A percentile compares a stretch with the other conserved stretches of the same genome.
Evolutionary conservation across 2,888 invertebrate genomes (phyloP).

Genomic region (Margaritifera margaritifera): DNA sequence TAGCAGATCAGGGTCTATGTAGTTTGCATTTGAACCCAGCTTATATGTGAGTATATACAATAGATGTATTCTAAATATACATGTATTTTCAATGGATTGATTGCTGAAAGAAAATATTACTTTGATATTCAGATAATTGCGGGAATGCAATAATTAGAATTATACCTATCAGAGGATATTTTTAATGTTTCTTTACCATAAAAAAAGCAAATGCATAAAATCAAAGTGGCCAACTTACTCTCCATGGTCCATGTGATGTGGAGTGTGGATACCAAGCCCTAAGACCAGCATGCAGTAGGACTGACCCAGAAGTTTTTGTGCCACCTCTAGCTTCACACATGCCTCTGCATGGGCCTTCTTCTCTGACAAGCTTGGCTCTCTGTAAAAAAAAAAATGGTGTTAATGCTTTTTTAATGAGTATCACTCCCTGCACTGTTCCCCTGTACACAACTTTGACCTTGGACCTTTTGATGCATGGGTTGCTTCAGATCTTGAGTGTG

Average conservation of each 20-base stretch:
- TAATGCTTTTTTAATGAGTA: not conserved
- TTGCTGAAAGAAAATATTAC: too few relatives aligned
- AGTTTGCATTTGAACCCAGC: too few relatives aligned
- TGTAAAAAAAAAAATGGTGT: slow-evolving; percentile 33
- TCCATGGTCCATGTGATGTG: slow-evolving; percentile 72
- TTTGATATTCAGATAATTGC: too few relatives aligned
- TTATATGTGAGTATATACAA: too few relatives aligned
- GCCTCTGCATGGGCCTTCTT: slow-evolving; percentile 63
- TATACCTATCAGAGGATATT: not conserved
- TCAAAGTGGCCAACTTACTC: slow-evolving; percentile 38
- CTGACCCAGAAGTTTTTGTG: slow-evolving; percentile 68
- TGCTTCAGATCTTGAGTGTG: not conserved
- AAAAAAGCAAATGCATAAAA: not conserved
- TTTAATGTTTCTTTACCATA: not conserved
- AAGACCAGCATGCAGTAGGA: slow-evolving; percentile 70
- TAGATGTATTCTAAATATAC: too few relatives aligned
- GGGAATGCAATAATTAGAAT: not conserved
- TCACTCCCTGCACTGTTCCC: not conserved
- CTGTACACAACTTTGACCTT: not conserved
- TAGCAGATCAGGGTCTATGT: too few relatives aligned
- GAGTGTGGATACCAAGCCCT: slow-evolving; percentile 67
- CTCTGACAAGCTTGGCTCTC: slow-evolving; percentile 68
- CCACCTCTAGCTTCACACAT: slow-evolving; percentile 58
- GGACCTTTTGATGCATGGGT: not conserved
- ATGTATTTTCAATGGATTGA: too few relatives aligned